Conservation (phyloP, 2,888 invertebrate genomes). For the Drosophila putrida region DNA sequence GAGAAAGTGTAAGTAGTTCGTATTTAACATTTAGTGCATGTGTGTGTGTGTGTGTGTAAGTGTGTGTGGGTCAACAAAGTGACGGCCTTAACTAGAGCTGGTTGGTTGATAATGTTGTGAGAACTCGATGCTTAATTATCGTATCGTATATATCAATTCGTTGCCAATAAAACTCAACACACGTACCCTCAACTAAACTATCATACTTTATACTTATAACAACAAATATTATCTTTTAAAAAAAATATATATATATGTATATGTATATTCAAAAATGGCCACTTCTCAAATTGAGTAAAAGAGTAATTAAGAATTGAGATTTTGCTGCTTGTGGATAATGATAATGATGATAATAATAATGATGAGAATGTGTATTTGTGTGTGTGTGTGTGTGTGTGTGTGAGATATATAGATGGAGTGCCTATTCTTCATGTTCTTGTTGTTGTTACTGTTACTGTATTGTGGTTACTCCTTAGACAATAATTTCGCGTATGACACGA, state of each 20-base stretch:
- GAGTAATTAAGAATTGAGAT: conserved; percentile 57
- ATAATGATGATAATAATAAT: conserved; percentile 30
- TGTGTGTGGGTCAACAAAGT: conserved; percentile 65
- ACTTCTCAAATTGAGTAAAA: conserved; percentile 67
- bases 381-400: conserved; percentile 16
- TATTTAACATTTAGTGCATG: conserved; percentile 75
- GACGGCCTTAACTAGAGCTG: conserved; percentile 63
- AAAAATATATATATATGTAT: conserved; percentile 33
- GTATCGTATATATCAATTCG: conserved; percentile 58
- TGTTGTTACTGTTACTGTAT: conserved; percentile 23
- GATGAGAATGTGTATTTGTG: conserved; percentile 26
- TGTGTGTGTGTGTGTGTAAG: conserved; percentile 36
- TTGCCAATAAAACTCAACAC: conserved; percentile 78
- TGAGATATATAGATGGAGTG: conserved; percentile 35
- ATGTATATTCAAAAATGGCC: conserved; percentile 66
- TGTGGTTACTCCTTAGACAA: conserved; percentile 87
- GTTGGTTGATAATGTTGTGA: conserved; percentile 35
- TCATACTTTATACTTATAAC: conserved; percentile 52
- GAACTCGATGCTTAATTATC: conserved; percentile 50
- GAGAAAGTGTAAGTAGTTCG: conserved; percentile 58
- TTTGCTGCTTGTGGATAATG: conserved; percentile 38
- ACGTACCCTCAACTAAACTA: conserved; percentile 66
- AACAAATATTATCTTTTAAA: conserved; percentile 44
- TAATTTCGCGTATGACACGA: conserved; percentile 97
- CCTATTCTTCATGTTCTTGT: conserved; percentile 23